These are phyloP conservation scores for Petrocephalus sullivani DNA, from an alignment of 2,797 vertebrate species.

Conservation along the genomic window DNA sequence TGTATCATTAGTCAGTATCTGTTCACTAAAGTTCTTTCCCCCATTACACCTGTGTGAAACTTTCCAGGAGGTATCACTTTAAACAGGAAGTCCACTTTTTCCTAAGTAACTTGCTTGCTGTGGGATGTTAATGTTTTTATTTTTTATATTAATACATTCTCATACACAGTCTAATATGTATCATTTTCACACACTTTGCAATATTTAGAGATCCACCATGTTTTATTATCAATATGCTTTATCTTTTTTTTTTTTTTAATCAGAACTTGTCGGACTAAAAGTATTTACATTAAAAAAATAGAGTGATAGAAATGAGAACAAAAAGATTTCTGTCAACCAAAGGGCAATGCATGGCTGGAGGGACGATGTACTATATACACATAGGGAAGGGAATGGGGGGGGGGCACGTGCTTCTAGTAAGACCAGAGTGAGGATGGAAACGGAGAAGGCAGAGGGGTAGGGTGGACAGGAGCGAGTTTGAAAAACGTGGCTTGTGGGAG, in stretches of 20 bases:
- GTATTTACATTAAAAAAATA: constrained; percentile 72
- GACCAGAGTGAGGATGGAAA: not conserved
- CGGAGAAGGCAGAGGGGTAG: not conserved
- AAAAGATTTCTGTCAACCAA: constrained; percentile 43
- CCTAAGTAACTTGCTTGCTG: constrained; percentile 15
- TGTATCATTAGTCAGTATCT: not conserved
- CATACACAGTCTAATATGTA: constrained; percentile 62
- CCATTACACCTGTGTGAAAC: not conserved
- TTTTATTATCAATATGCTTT: constrained; percentile 54
- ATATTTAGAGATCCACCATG: constrained; percentile 69
- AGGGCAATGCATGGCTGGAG: constrained; percentile 46
- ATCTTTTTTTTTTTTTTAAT: constrained; percentile 50
- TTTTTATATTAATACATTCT: constrained; percentile 61
- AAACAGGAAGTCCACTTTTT: not conserved
- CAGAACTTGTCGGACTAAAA: constrained; percentile 62
- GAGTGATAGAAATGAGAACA: constrained; percentile 64
- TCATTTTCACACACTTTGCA: constrained; percentile 39
- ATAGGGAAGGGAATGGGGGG: constrained; percentile 33
- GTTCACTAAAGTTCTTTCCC: not conserved
- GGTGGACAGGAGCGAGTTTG: not conserved
- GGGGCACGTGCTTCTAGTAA: not conserved
- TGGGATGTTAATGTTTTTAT: constrained; percentile 45
- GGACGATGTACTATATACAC: constrained; percentile 65
- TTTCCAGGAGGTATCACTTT: not conserved
- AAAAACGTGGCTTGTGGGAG: not conserved